Evolutionary conservation across 2,888 invertebrate species (phyloP).

Genomic region (Diarsia rubi): DNA sequence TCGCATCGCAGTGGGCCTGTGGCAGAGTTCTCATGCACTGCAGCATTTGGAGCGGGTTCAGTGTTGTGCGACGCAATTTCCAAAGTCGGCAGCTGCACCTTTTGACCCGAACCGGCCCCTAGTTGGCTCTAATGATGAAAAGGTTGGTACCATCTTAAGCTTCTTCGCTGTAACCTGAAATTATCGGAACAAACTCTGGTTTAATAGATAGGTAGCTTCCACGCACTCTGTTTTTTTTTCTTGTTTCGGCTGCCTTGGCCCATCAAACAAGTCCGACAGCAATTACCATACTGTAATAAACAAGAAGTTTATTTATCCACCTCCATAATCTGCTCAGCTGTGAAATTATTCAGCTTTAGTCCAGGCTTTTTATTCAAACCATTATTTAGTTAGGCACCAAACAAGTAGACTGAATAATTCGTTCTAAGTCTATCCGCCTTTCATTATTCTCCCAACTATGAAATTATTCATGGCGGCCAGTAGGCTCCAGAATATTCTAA

Average conservation of each 20-base stretch:
- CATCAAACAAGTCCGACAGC: background rate
- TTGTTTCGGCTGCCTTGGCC: background rate
- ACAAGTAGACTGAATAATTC: slow-evolving; percentile 27
- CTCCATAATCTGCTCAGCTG: background rate
- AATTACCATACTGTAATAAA: slow-evolving; percentile 17
- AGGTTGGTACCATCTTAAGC: slow-evolving; percentile 70
- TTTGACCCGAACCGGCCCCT: slow-evolving; percentile 81
- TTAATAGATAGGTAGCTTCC: no score
- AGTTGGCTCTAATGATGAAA: slow-evolving; percentile 80
- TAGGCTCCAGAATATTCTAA: slow-evolving; percentile 6
- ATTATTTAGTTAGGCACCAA: slow-evolving; percentile 4
- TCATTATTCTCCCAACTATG: slow-evolving; percentile 24
- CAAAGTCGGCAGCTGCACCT: slow-evolving; percentile 71
- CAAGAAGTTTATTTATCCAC: background rate
- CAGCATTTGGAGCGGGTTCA: slow-evolving; percentile 86
- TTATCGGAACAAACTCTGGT: background rate
- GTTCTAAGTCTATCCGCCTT: slow-evolving; percentile 2
- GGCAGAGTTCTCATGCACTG: slow-evolving; percentile 94
- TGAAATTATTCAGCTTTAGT: slow-evolving; percentile 21
- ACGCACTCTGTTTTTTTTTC: background rate
- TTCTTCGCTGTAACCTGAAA: background rate
- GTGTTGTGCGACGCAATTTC: slow-evolving; percentile 84
- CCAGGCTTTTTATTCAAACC: slow-evolving; percentile 9
- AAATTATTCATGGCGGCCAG: slow-evolving; percentile 45
- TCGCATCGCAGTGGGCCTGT: slow-evolving; percentile 95